A percentile compares a stretch with the other conserved stretches of the same genome.
These are phyloP conservation scores for Lucinisca nassula DNA, from an alignment of 2,888 invertebrate genomes.

Conservation along the genomic window DNA sequence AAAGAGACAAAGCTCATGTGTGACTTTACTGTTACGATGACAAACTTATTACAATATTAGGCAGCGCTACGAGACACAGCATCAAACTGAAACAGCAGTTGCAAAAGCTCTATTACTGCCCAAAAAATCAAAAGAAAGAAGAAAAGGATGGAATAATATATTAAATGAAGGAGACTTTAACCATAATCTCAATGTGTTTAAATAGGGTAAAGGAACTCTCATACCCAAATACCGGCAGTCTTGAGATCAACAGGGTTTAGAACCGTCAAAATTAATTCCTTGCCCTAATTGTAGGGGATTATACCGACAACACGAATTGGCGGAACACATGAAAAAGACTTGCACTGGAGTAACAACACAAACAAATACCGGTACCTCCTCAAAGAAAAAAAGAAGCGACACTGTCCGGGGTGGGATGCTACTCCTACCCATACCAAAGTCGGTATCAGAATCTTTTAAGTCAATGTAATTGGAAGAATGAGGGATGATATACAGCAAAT, in stretches of 20 bases:
- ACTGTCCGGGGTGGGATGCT: neutral
- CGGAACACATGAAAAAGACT: neutral
- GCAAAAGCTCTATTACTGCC: neutral
- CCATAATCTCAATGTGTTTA: neutral
- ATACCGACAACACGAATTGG: neutral
- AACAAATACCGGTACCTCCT: no score
- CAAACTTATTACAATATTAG: no score
- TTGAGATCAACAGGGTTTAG: neutral
- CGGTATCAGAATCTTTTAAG: neutral
- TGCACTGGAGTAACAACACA: neutral
- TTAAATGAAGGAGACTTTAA: no score
- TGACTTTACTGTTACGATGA: no score
- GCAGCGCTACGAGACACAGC: no score
- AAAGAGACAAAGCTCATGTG: no score
- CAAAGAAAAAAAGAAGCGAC: neutral
- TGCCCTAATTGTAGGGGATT: neutral
- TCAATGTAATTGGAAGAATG: neutral
- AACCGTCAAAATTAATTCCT: neutral
- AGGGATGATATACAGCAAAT: neutral
- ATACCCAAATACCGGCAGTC: neutral
- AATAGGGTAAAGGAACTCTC: neutral
- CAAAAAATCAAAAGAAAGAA: neutral
- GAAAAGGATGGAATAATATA: neutral
- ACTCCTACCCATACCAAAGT: neutral
- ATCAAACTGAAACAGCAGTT: no score